Percentiles rank a stretch among this genome's conserved stretches.
These are phyloP conservation scores for Gallinago nigripennis DNA, from an alignment of 2,797 vertebrate genomes.

Conservation along the genomic window DNA sequence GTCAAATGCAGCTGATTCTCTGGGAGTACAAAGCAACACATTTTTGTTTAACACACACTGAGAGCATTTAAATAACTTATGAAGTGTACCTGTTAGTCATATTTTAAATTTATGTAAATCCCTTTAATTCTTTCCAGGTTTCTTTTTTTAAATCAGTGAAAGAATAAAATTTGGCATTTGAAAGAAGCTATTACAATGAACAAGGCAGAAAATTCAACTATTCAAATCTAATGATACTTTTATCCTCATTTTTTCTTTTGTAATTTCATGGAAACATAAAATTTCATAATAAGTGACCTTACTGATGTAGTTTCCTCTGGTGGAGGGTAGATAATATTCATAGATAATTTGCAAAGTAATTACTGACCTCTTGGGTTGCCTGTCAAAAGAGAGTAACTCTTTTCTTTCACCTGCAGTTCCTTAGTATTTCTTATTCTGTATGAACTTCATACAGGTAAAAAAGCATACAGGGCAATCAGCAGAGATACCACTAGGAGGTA, in stretches of 20 bases:
- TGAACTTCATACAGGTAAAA: neutral
- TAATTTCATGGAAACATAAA: neutral
- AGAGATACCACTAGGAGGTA: neutral
- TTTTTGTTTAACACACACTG: neutral
- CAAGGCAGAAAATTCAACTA: neutral
- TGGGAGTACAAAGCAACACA: neutral
- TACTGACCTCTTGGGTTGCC: neutral
- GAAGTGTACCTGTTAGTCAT: neutral
- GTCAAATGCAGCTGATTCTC: neutral
- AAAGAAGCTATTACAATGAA: constrained; percentile 2
- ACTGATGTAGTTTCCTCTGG: neutral
- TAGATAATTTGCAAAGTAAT: neutral
- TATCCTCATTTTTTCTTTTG: neutral
- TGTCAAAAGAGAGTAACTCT: neutral
- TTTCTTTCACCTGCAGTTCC: neutral
- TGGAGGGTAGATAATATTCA: neutral
- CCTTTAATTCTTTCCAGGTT: neutral
- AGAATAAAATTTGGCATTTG: neutral
- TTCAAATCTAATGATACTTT: neutral
- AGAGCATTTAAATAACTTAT: neutral
- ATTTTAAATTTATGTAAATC: neutral
- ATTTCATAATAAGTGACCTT: neutral
- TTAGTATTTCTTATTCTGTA: neutral
- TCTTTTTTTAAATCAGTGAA: neutral
- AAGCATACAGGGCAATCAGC: neutral